Evolutionary conservation across 2,113 vertebrate genomes (phyloP).

Genomic region (Callithrix jacchus): DNA sequence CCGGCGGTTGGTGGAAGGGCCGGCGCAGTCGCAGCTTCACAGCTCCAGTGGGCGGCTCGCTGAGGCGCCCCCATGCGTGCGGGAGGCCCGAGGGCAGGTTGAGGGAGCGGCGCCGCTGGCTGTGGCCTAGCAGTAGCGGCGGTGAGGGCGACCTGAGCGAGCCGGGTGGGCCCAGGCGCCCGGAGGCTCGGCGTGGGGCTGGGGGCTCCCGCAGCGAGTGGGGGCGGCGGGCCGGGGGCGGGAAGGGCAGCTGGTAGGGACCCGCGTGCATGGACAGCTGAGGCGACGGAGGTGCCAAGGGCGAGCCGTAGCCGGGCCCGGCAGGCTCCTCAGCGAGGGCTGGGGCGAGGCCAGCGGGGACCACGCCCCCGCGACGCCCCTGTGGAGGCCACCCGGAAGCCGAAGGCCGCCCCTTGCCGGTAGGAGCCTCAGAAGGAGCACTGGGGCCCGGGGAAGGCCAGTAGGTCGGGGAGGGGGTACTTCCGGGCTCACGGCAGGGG

Average conservation of each 20-base stretch:
- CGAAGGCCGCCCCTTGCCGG: conserved; percentile 59
- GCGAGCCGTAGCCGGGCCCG: conserved; percentile 58
- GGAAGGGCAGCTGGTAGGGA: conserved; percentile 62
- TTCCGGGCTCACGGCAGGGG: no score
- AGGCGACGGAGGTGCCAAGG: conserved; percentile 77
- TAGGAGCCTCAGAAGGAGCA: no score
- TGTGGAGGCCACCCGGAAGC: conserved; percentile 78
- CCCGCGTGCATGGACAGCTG: conserved; percentile 70
- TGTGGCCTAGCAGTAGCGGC: conserved; percentile 12
- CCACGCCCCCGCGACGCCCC: not conserved
- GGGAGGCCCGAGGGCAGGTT: conserved; percentile 80
- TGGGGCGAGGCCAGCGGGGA: conserved; percentile 76
- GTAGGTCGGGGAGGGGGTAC: no score
- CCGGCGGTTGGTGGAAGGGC: conserved; percentile 15
- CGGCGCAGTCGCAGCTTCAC: conserved; percentile 73
- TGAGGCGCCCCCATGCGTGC: conserved; percentile 78
- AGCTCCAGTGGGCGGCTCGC: conserved; percentile 76
- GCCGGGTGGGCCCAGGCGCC: not conserved
- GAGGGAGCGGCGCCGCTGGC: conserved; percentile 66
- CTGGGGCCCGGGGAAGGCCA: no score
- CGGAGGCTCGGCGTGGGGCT: not conserved
- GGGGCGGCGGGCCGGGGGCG: conserved; percentile 67
- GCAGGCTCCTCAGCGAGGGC: conserved; percentile 77
- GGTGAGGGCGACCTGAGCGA: not conserved
- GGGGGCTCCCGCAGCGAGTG: conserved; percentile 60